Percentiles rank a stretch among this genome's conserved stretches.
phyloP scores from a whole-genome alignment of 2,797 vertebrate species.

The Poeciliopsis gracilis region DNA sequence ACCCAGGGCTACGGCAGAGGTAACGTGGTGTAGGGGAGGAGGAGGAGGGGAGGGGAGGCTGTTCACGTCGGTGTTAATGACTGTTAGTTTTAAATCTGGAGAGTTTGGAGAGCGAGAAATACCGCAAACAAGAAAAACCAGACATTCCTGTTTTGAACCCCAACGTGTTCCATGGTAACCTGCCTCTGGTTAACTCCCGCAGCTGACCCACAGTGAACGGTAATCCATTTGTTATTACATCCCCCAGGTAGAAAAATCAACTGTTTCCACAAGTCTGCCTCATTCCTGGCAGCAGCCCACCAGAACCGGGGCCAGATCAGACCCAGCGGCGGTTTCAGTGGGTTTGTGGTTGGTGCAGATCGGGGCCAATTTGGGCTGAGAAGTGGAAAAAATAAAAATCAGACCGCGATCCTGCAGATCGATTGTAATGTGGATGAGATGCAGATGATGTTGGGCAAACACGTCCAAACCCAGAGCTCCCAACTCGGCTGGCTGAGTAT shows the following conservation, averaged over 20 bases:
- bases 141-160: not conserved
- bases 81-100: not conserved
- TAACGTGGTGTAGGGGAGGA: constrained; percentile 58
- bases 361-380: constrained; percentile 1
- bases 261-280: not conserved
- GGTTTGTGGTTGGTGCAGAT: constrained; percentile 3
- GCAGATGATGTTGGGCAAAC: not conserved
- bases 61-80: not conserved
- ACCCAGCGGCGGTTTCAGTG: not conserved
- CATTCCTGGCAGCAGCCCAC: not conserved
- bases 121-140: not conserved
- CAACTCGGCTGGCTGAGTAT: not conserved
- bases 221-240: constrained; percentile 17
- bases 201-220: constrained; percentile 1
- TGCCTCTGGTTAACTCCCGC: not conserved
- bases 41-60: too few relatives aligned
- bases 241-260: not conserved
- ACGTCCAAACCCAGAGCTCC: not conserved
- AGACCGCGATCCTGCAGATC: not conserved
- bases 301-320: not conserved
- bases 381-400: not conserved
- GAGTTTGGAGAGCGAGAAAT: constrained; percentile 10
- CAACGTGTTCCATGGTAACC: not conserved
- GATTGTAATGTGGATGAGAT: not conserved
- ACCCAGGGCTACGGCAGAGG: constrained; percentile 96